These are phyloP conservation scores for Trialeurodes vaporariorum DNA, from an alignment of 1,140 invertebrate genomes.

Conservation along the genomic window DNA sequence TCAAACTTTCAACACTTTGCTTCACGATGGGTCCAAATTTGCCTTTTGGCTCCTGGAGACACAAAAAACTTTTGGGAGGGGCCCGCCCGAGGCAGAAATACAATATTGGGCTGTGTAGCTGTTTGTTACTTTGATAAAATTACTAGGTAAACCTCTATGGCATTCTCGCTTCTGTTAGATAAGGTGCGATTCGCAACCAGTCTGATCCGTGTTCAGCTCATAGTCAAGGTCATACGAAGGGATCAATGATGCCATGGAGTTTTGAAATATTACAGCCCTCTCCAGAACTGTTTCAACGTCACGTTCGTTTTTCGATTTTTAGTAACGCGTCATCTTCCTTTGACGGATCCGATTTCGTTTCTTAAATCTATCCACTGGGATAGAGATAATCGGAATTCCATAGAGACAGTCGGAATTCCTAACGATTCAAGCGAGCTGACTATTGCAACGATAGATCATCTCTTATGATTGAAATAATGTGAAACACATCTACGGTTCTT, in stretches of 20 bases:
- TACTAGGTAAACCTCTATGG: constrained; percentile 10
- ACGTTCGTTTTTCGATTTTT: too few relatives aligned
- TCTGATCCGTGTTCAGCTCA: too few relatives aligned
- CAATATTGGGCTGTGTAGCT: too few relatives aligned
- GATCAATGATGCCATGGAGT: constrained; percentile 9
- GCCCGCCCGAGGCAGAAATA: constrained; percentile 17
- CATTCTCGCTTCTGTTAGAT: constrained; percentile 12
- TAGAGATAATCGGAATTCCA: too few relatives aligned
- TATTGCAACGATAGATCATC: too few relatives aligned
- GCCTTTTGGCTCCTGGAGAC: too few relatives aligned
- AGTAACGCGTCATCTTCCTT: not conserved
- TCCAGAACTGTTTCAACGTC: too few relatives aligned
- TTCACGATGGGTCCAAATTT: not conserved
- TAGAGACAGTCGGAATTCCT: too few relatives aligned
- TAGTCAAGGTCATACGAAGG: constrained; percentile 15
- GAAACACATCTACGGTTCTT: too few relatives aligned
- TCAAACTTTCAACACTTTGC: constrained; percentile 1
- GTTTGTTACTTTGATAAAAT: constrained; percentile 21
- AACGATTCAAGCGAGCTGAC: too few relatives aligned
- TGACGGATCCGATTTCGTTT: not conserved
- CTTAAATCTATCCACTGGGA: constrained; percentile 1
- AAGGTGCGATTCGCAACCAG: constrained; percentile 10
- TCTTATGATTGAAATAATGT: too few relatives aligned
- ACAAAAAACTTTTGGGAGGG: constrained; percentile 17
- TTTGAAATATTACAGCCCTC: too few relatives aligned